Percentiles rank a stretch among this genome's conserved stretches.
phyloP scores from a whole-genome alignment of 1,140 invertebrate species.

The Andricus grossulariae region DNA sequence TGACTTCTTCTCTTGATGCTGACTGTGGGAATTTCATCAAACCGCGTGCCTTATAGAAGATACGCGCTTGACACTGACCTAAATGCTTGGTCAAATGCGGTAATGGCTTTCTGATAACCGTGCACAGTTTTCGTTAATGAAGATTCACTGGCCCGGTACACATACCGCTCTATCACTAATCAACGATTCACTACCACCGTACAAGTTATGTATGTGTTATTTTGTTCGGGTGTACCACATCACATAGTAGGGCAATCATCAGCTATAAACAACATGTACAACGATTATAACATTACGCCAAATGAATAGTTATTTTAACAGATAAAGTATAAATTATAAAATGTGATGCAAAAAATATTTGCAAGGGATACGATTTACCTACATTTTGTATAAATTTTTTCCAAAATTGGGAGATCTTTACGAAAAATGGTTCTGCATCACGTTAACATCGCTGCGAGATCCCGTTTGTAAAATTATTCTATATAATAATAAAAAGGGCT shows the following conservation, averaged over 20 bases:
- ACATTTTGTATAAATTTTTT: too few species aligned
- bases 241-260: neutral
- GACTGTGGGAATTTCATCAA: constrained; percentile 41
- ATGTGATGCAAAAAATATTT: too few species aligned
- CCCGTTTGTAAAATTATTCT: too few species aligned
- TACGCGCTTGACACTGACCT: constrained; percentile 4
- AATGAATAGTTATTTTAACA: too few species aligned
- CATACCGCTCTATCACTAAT: constrained; percentile 2
- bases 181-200: neutral
- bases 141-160: neutral
- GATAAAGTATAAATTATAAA: too few species aligned
- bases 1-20: neutral
- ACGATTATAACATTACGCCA: too few species aligned
- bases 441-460: too few species aligned
- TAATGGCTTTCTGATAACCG: constrained; percentile 6
- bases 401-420: too few species aligned
- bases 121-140: constrained; percentile 7
- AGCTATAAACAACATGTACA: neutral
- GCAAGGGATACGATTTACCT: too few species aligned
- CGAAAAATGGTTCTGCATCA: too few species aligned
- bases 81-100: constrained; percentile 10
- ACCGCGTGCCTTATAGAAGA: constrained; percentile 4
- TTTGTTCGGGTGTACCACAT: neutral
- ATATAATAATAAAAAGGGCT: too few species aligned
- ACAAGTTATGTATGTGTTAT: neutral